Conservation (phyloP, 2,113 vertebrate genomes). For the Muntiacus muntjak region DNA sequence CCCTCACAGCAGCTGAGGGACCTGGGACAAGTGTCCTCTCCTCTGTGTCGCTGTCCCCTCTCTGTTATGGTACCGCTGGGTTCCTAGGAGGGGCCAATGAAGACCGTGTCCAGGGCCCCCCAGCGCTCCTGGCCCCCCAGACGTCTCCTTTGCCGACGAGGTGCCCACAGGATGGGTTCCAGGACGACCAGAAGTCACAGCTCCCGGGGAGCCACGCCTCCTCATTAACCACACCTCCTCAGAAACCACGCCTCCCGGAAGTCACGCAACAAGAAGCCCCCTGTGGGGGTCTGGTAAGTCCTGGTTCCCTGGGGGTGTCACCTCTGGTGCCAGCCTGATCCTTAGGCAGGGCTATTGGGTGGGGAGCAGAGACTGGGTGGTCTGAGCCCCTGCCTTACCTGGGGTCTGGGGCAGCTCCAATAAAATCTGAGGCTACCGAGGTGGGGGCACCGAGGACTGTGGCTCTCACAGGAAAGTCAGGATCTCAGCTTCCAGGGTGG, state of each 20-base stretch:
- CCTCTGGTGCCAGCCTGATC: too few species aligned
- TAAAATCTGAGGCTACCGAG: not conserved
- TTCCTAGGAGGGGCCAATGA: not conserved
- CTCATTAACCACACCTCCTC: not conserved
- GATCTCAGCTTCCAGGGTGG: accelerated
- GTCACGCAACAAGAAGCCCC: too few species aligned
- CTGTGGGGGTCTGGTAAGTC: too few species aligned
- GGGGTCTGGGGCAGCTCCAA: not conserved
- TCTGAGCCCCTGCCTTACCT: not conserved
- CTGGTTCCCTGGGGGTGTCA: too few species aligned
- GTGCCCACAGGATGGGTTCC: not conserved
- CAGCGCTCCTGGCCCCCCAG: too few species aligned
- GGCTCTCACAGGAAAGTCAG: not conserved
- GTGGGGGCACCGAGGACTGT: accelerated
- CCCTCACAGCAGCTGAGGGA: not conserved
- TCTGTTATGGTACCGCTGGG: not conserved
- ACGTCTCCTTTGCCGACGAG: not conserved
- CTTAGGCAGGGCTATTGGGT: not conserved
- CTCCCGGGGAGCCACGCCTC: not conserved
- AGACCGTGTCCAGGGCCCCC: too few species aligned
- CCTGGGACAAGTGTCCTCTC: not conserved
- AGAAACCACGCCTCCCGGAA: too few species aligned
- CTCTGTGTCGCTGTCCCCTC: not conserved
- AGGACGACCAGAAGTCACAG: not conserved
- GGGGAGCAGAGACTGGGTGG: accelerated